Evolutionary conservation across 1,140 invertebrate genomes (phyloP), one percentile per base, ranked within the genome.

Genomic region (Eulimnadia texana): DNA sequence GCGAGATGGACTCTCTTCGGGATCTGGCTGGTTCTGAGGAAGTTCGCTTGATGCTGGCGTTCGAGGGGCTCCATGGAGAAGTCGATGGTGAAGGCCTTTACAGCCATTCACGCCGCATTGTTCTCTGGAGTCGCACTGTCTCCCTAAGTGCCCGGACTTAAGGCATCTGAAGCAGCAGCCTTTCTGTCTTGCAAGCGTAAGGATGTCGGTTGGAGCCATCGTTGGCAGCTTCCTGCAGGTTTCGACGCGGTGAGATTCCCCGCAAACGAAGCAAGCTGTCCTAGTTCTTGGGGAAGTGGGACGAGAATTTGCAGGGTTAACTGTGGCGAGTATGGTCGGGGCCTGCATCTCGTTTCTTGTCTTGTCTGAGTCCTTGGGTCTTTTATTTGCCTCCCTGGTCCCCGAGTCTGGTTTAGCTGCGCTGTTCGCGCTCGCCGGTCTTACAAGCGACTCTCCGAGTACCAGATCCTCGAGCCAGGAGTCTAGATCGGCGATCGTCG

Each of bases 311-410:
- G 33, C 16, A 16, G 33, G 33, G 6, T 42, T 42, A 9, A 16
- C 33, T 42, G 33, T 42, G 33, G 33, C 33, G 6, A 42, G 16
- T 6, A 42, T 16, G 33, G 33, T 16, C 16, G 33, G 33, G 33
- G 33, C 16, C 16, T 42, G 33, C 6, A 42, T 42, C 16, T 16
- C 6, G 33, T 42, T 6, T 42, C 16, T 76, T 11, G 59, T 24
- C 13, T n/a, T 24, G 1, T 25, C 16, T 42, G 33, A 42, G 33
- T 42, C 33, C 33, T 42, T 42, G 33, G 16, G 6, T 16, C 16
- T 42, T 16, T 42, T 42, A 6, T n/a, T n/a, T 42, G 33, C 6
- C 16, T 16, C 33, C 33, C 6, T 16, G 6, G 33, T 42, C 16
- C 16, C 16, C 6, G 33, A 42, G 33, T 42, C 33, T 42, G 6